Evolutionary conservation across 2,888 invertebrate species (phyloP).

Genomic region (Myathropa florea): DNA sequence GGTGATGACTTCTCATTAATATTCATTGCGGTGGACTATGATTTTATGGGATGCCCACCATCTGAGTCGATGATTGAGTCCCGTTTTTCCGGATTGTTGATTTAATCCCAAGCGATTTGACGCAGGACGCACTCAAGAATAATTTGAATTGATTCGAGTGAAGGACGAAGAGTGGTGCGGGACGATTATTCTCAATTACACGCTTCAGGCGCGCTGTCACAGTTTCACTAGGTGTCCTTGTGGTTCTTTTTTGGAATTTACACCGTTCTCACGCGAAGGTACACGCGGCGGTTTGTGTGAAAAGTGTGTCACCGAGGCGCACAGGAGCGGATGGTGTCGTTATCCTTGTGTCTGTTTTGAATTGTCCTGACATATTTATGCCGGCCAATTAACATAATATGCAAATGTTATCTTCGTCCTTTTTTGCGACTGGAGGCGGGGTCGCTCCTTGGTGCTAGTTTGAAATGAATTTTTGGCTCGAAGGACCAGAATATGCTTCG

Average conservation of each 20-base stretch:
- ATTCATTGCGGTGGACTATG: slow-evolving; percentile 78
- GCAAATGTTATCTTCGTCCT: slow-evolving; percentile 69
- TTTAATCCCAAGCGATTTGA: slow-evolving; percentile 67
- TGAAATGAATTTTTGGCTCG: slow-evolving; percentile 59
- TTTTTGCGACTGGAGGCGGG: slow-evolving; percentile 3
- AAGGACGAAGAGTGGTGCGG: slow-evolving; percentile 2
- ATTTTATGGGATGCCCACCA: slow-evolving; percentile 56
- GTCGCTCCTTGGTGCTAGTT: slow-evolving; percentile 3
- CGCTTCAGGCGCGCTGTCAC: slow-evolving; percentile 5
- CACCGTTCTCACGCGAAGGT: neutral
- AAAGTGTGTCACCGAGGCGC: slow-evolving; percentile 33
- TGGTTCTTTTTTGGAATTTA: neutral
- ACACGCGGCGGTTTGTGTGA: slow-evolving; percentile 20
- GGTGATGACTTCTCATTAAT: slow-evolving; percentile 81
- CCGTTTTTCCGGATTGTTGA: slow-evolving; percentile 68
- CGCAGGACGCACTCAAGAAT: slow-evolving; percentile 32
- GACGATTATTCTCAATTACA: slow-evolving; percentile 66
- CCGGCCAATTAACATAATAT: slow-evolving; percentile 68
- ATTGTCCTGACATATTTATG: slow-evolving; percentile 70
- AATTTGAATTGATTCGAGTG: slow-evolving; percentile 67
- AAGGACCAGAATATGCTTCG: slow-evolving; percentile 37
- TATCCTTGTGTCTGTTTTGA: slow-evolving; percentile 67
- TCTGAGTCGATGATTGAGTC: slow-evolving; percentile 67
- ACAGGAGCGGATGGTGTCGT: neutral
- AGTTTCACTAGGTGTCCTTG: neutral